Evolutionary conservation across 2,888 invertebrate genomes (phyloP).

Genomic region (Trimorus sp.): DNA sequence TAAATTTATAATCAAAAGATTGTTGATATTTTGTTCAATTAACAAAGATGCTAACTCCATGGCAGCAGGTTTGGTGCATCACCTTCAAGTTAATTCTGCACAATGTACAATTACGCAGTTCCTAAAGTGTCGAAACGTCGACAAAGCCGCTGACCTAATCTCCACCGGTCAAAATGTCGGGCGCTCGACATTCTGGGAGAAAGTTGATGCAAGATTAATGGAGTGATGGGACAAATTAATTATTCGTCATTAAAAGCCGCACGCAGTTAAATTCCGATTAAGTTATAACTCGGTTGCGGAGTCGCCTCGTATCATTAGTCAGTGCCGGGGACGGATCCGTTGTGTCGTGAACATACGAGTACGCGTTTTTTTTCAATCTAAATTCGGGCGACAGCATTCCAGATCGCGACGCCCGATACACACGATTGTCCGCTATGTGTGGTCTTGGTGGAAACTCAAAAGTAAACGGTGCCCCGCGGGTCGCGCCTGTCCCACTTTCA

Average conservation of each 20-base stretch:
- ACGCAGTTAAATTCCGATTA: constrained; percentile 34
- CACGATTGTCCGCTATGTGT: constrained; percentile 48
- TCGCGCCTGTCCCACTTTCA: constrained; percentile 50
- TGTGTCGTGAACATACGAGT: no score
- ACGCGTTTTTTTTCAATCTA: constrained; percentile 22
- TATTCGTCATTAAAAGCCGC: constrained; percentile 25
- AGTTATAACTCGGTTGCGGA: constrained; percentile 15
- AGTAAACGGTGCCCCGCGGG: constrained; percentile 49
- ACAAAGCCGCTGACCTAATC: neutral
- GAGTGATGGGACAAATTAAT: constrained; percentile 18
- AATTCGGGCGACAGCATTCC: constrained; percentile 30
- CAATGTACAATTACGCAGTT: no score
- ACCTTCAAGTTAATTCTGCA: no score
- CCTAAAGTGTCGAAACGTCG: neutral
- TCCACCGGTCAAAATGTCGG: neutral
- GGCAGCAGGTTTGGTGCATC: no score
- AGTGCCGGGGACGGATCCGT: neutral
- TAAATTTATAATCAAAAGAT: no score
- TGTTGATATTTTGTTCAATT: no score
- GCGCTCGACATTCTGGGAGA: constrained; percentile 13
- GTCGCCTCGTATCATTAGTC: constrained; percentile 26
- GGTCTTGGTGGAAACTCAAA: constrained; percentile 48
- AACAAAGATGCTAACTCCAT: no score
- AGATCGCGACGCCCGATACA: constrained; percentile 42
- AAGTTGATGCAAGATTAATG: constrained; percentile 36